phyloP scores from a whole-genome alignment of 2,113 vertebrate species.

The Mystacornis crossleyi region DNA sequence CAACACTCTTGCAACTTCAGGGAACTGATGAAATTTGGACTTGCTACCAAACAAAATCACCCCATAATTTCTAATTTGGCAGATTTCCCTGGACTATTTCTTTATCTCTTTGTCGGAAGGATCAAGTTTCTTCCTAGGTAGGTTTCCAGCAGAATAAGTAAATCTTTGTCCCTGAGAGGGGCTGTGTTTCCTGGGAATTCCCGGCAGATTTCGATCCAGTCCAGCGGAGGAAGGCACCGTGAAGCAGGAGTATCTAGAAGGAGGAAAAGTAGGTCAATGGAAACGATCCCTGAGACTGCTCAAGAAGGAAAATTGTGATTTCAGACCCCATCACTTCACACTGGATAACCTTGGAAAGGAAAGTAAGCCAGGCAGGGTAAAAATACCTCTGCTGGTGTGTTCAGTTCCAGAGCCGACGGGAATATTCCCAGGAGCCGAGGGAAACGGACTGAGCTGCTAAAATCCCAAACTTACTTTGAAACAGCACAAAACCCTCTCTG shows the following conservation, averaged over 20 bases:
- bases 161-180: not conserved
- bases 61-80: not conserved
- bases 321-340: slow-evolving; percentile 13
- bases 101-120: not conserved
- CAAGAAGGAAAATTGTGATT: not conserved
- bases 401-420: not conserved
- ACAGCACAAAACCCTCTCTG: not conserved
- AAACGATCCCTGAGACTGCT: not conserved
- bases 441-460: not conserved
- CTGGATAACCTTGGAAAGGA: not conserved
- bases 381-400: not conserved
- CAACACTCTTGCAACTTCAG: not conserved
- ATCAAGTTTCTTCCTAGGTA: not conserved
- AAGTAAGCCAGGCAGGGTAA: not conserved
- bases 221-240: not conserved
- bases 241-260: not conserved
- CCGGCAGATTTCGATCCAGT: not conserved
- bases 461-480: not conserved
- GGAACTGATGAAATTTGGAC: not conserved
- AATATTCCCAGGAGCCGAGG: not conserved
- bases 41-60: not conserved
- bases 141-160: not conserved
- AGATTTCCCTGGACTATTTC: not conserved
- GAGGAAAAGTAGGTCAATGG: slow-evolving; percentile 32
- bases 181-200: not conserved